Conservation (phyloP, 2,888 invertebrate species). For the Piscicola geometra region DNA sequence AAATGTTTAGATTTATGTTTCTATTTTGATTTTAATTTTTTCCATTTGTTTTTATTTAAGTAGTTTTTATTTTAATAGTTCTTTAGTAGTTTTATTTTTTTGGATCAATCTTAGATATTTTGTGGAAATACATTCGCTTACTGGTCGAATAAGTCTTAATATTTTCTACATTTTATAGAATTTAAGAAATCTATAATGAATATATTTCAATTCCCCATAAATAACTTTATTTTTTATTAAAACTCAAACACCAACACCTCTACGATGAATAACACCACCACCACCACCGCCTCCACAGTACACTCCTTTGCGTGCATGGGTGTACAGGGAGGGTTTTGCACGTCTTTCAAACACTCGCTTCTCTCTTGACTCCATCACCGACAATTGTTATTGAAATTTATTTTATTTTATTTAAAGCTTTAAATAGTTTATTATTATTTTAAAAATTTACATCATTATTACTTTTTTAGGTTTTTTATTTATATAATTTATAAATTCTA, state of each 20-base stretch:
- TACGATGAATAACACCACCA: not conserved
- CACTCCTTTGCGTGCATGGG: slow-evolving; percentile 60
- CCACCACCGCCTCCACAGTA: slow-evolving; percentile 49
- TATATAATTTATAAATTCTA: not conserved
- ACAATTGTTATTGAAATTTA: slow-evolving; percentile 55
- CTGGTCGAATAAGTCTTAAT: no score
- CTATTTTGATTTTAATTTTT: not conserved
- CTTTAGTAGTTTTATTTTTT: slow-evolving; percentile 2
- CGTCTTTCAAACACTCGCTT: slow-evolving; percentile 62
- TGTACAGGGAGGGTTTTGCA: slow-evolving; percentile 65
- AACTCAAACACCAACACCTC: no score
- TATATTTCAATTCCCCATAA: no score
- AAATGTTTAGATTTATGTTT: not conserved
- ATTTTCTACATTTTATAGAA: no score
- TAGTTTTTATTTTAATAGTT: not conserved
- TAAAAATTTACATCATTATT: not conserved
- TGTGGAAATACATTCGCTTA: no score
- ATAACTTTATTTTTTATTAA: no score
- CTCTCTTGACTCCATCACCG: slow-evolving; percentile 61
- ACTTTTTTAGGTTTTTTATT: not conserved
- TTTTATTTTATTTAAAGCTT: not conserved
- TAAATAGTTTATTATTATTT: not conserved
- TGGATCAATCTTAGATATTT: no score
- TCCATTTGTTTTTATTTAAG: not conserved
- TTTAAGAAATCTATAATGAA: no score